Evolutionary conservation across 2,888 invertebrate species (phyloP).

Genomic region (Phorcus lineatus): DNA sequence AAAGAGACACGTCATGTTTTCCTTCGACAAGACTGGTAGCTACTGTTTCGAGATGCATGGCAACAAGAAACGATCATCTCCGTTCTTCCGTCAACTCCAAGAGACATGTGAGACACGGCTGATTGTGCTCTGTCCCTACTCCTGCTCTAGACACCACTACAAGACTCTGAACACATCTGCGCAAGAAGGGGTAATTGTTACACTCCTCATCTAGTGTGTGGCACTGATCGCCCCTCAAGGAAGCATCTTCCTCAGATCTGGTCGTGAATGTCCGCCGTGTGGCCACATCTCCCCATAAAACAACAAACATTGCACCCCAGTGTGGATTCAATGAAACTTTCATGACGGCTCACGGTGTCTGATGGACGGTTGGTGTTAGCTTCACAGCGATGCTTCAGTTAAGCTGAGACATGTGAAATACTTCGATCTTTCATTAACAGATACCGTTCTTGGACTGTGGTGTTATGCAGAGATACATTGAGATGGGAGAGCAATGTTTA

Average conservation of each 20-base stretch:
- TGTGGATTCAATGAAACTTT: constrained; percentile 26
- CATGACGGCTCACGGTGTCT: constrained; percentile 18
- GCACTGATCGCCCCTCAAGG: background rate
- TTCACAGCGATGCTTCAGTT: background rate
- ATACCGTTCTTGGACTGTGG: no score
- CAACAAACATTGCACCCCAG: constrained; percentile 10
- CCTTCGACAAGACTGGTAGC: no score
- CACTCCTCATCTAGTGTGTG: background rate
- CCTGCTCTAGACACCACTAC: no score
- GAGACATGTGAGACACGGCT: no score
- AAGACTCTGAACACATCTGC: background rate
- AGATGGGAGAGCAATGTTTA: no score
- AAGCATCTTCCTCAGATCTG: background rate
- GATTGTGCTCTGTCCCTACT: no score
- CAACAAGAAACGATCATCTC: no score
- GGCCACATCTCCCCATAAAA: background rate
- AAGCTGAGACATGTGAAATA: background rate
- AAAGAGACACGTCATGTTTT: no score
- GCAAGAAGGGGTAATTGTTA: background rate
- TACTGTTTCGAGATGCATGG: no score
- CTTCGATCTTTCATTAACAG: constrained; percentile 7
- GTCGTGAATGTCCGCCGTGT: no score
- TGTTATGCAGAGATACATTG: no score
- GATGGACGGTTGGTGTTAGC: constrained; percentile 16
- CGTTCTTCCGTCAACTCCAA: no score